Conservation (phyloP, 2,113 vertebrate species). For the Osmerus mordax region DNA sequence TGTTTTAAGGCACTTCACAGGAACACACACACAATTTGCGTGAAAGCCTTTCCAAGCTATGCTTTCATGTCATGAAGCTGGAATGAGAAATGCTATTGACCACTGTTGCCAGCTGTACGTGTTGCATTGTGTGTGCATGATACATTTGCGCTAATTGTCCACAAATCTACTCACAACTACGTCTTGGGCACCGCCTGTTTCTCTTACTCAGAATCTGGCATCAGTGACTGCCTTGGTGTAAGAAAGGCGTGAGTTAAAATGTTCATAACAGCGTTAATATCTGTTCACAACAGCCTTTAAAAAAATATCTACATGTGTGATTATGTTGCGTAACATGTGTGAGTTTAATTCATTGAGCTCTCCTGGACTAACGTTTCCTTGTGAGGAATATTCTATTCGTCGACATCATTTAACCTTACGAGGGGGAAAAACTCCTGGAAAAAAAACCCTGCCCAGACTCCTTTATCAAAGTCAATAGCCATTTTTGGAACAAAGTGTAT, state of each 20-base stretch:
- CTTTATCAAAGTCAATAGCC: constrained; percentile 51
- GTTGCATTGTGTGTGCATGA: constrained; percentile 33
- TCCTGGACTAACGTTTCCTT: too few species aligned
- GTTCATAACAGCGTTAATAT: too few species aligned
- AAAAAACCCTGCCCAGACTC: constrained; percentile 27
- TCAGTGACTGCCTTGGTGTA: too few species aligned
- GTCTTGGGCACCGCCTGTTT: too few species aligned
- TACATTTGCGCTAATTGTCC: constrained; percentile 19
- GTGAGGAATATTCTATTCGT: neutral
- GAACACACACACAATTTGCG: constrained; percentile 65
- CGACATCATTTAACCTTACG: constrained; percentile 25
- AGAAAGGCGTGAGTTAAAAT: too few species aligned
- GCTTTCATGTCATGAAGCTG: constrained; percentile 56
- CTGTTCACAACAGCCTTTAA: too few species aligned
- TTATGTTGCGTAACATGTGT: too few species aligned
- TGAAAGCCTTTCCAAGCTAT: constrained; percentile 57
- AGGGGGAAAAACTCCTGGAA: too few species aligned
- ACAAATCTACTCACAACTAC: constrained; percentile 9
- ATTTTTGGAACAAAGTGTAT: constrained; percentile 58
- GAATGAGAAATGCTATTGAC: constrained; percentile 53
- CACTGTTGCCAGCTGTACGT: constrained; percentile 44
- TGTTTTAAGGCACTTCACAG: constrained; percentile 52
- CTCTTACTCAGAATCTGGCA: too few species aligned
- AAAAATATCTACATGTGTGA: too few species aligned
- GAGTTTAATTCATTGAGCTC: too few species aligned